Evolutionary conservation across 2,888 invertebrate genomes (phyloP).

Genomic region (Ochropleura plecta): DNA sequence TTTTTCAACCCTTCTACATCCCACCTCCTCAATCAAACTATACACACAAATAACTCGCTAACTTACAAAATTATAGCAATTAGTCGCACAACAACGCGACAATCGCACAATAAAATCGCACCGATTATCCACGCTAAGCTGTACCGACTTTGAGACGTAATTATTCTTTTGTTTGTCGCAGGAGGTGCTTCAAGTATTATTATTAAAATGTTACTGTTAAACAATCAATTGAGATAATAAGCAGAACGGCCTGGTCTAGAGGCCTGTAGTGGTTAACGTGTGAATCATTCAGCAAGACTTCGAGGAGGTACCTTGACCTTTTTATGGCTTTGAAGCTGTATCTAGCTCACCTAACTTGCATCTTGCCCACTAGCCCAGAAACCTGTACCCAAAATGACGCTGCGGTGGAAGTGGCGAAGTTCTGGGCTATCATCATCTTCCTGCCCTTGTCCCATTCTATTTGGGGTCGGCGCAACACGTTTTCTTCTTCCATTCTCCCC

Average conservation of each 20-base stretch:
- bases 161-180: conserved; percentile 60
- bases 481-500: too few species aligned
- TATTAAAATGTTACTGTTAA: conserved; percentile 47
- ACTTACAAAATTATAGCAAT: conserved; percentile 56
- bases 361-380: too few species aligned
- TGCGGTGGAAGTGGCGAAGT: too few species aligned
- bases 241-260: conserved; percentile 44
- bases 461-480: too few species aligned
- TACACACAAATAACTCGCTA: conserved; percentile 24
- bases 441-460: too few species aligned
- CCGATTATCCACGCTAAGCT: conserved; percentile 73
- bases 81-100: conserved; percentile 54
- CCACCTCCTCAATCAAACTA: conserved; percentile 14
- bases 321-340: too few species aligned
- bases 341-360: too few species aligned
- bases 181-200: conserved; percentile 40
- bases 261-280: too few species aligned
- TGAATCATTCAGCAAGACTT: too few species aligned
- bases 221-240: conserved; percentile 47
- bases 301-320: too few species aligned
- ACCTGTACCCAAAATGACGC: too few species aligned
- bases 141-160: conserved; percentile 51
- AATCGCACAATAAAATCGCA: conserved; percentile 64
- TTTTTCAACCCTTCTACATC: background rate
- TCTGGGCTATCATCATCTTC: too few species aligned